Evolutionary conservation across 2,888 invertebrate genomes (phyloP).

Genomic region (Saturnia japonica): DNA sequence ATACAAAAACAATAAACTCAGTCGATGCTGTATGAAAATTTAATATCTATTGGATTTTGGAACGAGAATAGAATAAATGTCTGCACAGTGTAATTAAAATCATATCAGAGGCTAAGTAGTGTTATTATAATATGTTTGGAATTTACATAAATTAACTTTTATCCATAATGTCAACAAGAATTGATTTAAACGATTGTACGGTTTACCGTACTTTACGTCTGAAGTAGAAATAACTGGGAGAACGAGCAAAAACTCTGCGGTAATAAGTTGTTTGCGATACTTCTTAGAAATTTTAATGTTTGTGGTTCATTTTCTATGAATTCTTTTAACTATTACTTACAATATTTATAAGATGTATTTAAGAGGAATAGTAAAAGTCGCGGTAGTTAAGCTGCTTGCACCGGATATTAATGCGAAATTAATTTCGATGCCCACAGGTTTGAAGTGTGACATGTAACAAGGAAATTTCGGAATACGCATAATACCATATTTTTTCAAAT

Average conservation of each 20-base stretch:
- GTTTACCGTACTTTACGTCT: background rate
- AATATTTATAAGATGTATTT: background rate
- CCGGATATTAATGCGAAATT: too few relatives aligned
- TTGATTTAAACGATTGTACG: background rate
- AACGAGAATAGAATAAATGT: background rate
- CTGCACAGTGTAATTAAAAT: background rate
- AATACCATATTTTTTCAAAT: too few relatives aligned
- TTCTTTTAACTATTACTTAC: background rate
- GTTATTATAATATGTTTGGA: background rate
- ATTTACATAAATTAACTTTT: background rate
- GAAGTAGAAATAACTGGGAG: background rate
- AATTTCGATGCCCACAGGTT: too few relatives aligned
- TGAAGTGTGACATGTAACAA: too few relatives aligned
- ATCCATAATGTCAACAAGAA: slow-evolving; percentile 1
- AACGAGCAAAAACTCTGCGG: background rate
- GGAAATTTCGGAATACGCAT: too few relatives aligned
- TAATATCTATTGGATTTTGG: too few relatives aligned
- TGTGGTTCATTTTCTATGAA: background rate
- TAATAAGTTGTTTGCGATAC: slow-evolving; percentile 4
- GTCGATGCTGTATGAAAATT: background rate
- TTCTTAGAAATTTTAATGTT: background rate
- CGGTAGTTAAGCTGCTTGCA: too few relatives aligned
- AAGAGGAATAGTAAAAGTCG: background rate
- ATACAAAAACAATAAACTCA: background rate
- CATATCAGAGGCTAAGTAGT: background rate